phyloP scores from a whole-genome alignment of 2,888 invertebrate genomes.

The Girardia tigrina region DNA sequence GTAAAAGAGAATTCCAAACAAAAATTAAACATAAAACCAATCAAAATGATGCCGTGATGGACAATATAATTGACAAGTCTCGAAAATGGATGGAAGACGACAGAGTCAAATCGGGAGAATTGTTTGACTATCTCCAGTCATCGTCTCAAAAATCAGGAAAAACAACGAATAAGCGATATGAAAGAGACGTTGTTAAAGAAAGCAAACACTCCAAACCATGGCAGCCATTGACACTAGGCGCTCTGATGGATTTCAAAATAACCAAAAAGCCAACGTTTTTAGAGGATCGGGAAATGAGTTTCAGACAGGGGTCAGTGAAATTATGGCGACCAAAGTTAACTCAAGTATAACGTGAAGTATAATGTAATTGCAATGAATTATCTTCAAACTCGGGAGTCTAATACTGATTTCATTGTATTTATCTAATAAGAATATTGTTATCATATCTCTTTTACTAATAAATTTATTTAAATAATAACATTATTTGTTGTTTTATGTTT shows the following conservation, averaged over 20 bases:
- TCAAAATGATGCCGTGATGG: neutral
- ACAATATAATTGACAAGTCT: slow-evolving; percentile 3
- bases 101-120: neutral
- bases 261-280: neutral
- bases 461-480: no score
- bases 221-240: neutral
- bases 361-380: no score
- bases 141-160: neutral
- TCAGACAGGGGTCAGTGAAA: neutral
- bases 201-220: neutral
- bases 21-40: neutral
- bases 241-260: neutral
- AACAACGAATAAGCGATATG: neutral
- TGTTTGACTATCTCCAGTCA: neutral
- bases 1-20: neutral
- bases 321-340: neutral
- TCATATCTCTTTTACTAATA: no score
- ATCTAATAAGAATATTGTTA: no score
- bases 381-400: no score
- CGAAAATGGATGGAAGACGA: neutral
- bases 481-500: no score
- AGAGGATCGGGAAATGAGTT: neutral
- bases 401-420: no score
- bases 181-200: neutral
- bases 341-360: neutral